A percentile compares a stretch with the other conserved stretches of the same genome.
Conservation (phyloP, 1,140 invertebrate genomes). For the Drosophila oshimai region DNA sequence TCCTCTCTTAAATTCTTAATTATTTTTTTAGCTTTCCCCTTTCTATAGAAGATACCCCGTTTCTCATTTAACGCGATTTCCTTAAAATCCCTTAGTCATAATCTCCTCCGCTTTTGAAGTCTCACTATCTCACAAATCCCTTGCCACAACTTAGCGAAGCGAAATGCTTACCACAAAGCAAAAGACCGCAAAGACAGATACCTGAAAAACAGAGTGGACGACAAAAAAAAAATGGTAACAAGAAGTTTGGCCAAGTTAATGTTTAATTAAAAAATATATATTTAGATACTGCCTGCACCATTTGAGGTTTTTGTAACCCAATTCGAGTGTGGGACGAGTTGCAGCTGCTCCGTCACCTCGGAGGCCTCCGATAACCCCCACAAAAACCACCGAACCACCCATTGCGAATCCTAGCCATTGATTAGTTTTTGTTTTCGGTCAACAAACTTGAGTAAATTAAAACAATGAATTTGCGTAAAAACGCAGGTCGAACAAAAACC, state of each 20-base stretch:
- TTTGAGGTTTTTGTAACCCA: slow-evolving; percentile 51
- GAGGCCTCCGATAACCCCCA: neutral
- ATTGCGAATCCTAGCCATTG: slow-evolving; percentile 37
- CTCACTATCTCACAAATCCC: slow-evolving; percentile 32
- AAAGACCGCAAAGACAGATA: slow-evolving; percentile 26
- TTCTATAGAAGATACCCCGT: slow-evolving; percentile 10
- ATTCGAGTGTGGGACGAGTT: slow-evolving; percentile 7
- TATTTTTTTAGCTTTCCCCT: neutral
- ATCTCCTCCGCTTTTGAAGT: slow-evolving; percentile 12
- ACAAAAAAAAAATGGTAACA: slow-evolving; percentile 20
- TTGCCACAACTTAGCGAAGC: slow-evolving; percentile 50
- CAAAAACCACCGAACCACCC: neutral
- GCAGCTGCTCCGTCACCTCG: slow-evolving; percentile 53
- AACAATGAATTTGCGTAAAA: slow-evolving; percentile 81
- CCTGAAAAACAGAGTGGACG: slow-evolving; percentile 4
- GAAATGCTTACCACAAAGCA: slow-evolving; percentile 42
- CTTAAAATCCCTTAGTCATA: slow-evolving; percentile 3
- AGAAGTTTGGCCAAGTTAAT: slow-evolving; percentile 46
- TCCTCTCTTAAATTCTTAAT: too few species aligned
- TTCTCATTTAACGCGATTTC: slow-evolving; percentile 11
- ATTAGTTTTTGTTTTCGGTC: slow-evolving; percentile 81
- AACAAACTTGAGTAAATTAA: slow-evolving; percentile 80
- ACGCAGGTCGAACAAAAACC: slow-evolving; percentile 41
- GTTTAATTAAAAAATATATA: slow-evolving; percentile 67
- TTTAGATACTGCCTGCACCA: slow-evolving; percentile 45